Percentiles rank a stretch among this genome's conserved stretches.
Conservation (phyloP, 2,797 vertebrate genomes). For the Pseudochirops corinnae region DNA sequence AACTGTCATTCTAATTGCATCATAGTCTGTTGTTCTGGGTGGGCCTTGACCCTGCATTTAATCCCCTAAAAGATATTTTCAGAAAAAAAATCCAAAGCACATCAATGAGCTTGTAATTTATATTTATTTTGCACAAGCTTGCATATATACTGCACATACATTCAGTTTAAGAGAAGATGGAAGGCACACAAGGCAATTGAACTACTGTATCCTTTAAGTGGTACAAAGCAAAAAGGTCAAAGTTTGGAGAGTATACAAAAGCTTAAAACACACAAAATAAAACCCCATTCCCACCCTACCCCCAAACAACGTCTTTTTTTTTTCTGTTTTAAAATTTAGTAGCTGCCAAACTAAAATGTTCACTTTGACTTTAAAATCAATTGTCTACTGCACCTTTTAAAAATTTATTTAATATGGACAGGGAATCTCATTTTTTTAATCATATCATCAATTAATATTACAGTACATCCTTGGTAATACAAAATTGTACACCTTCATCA, state of each 20-base stretch:
- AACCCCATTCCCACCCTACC: slow-evolving; percentile 82
- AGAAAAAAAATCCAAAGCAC: slow-evolving; percentile 82
- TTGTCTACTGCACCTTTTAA: slow-evolving; percentile 91
- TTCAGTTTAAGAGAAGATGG: slow-evolving; percentile 99
- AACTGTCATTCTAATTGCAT: too few relatives aligned
- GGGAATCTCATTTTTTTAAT: slow-evolving; percentile 89
- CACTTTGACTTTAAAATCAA: slow-evolving; percentile 88
- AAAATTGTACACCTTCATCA: slow-evolving; percentile 96
- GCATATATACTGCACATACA: slow-evolving; percentile 99
- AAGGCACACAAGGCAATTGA: slow-evolving; percentile 99
- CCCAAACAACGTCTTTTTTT: slow-evolving; percentile 81
- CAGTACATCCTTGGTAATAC: slow-evolving; percentile 96
- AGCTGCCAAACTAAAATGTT: slow-evolving; percentile 94
- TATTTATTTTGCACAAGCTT: slow-evolving; percentile 99
- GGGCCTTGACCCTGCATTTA: background rate
- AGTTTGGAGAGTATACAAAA: slow-evolving; percentile 95
- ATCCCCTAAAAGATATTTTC: slow-evolving; percentile 1
- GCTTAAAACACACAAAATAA: slow-evolving; percentile 94
- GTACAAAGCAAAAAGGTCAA: slow-evolving; percentile 96
- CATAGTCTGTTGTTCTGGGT: background rate
- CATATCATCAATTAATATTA: slow-evolving; percentile 94
- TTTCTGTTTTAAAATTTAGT: slow-evolving; percentile 89
- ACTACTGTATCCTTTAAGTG: slow-evolving; percentile 97
- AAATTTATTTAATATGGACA: slow-evolving; percentile 87
- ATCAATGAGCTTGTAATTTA: slow-evolving; percentile 92